A percentile compares a stretch with the other conserved stretches of the same genome.
These are phyloP conservation scores for Temnothorax rugatulus DNA, from an alignment of 2,888 invertebrate species.

Conservation along the genomic window DNA sequence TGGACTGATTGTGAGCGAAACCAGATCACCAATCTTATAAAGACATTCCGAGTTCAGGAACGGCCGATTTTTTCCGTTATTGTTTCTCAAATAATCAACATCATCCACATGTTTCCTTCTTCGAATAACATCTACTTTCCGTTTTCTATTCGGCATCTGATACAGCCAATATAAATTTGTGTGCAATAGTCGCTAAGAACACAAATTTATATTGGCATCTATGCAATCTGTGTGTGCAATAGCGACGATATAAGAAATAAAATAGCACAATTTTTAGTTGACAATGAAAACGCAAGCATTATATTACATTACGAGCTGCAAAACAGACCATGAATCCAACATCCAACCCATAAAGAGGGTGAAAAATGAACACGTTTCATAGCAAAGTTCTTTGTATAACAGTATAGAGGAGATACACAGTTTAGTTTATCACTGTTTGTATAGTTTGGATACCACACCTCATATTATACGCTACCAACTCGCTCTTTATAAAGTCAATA, in stretches of 20 bases:
- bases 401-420: background rate
- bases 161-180: conserved; percentile 16
- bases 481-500: background rate
- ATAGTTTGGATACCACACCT: background rate
- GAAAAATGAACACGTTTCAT: background rate
- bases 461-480: background rate
- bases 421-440: conserved; percentile 15
- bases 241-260: background rate
- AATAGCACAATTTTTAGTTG: background rate
- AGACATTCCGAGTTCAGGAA: conserved; percentile 33
- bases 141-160: conserved; percentile 3
- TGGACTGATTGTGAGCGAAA: conserved; percentile 48
- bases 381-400: background rate
- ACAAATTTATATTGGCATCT: too few species aligned
- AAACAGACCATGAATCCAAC: background rate
- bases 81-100: conserved; percentile 18
- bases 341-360: background rate
- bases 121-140: conserved; percentile 8
- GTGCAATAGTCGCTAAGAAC: background rate
- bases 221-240: background rate
- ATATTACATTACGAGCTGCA: background rate
- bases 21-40: conserved; percentile 49
- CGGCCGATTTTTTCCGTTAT: conserved; percentile 1
- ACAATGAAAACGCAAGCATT: background rate
- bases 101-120: background rate